Conservation (phyloP, 2,888 invertebrate species). For the Drosophila formosana region DNA sequence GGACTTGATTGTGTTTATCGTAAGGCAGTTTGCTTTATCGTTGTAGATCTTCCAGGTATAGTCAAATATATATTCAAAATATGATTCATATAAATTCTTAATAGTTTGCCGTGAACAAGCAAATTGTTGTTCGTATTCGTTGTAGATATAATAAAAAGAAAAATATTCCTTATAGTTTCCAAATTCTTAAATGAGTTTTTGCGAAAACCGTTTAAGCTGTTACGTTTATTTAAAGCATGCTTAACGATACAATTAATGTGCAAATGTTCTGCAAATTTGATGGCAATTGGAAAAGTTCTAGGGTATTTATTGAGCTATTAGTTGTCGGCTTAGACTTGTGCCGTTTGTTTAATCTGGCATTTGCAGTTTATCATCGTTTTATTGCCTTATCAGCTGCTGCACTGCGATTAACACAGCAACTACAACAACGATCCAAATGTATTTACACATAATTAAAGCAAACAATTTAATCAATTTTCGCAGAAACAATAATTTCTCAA, state of each 20-base stretch:
- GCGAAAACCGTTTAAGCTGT: no score
- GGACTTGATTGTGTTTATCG: no score
- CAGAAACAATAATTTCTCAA: constrained; percentile 46
- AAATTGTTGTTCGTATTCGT: no score
- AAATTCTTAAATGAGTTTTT: no score
- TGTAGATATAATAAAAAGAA: no score
- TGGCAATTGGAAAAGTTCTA: background rate
- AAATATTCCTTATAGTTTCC: no score
- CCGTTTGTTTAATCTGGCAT: constrained; percentile 26
- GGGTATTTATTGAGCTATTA: background rate
- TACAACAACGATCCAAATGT: constrained; percentile 1
- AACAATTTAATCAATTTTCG: constrained; percentile 60
- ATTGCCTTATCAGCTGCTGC: constrained; percentile 41
- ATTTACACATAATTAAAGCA: constrained; percentile 49
- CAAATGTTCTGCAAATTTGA: background rate
- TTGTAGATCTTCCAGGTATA: no score
- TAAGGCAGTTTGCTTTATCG: no score
- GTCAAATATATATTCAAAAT: no score
- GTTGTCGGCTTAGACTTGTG: background rate
- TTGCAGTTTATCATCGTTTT: constrained; percentile 32
- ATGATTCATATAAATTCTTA: no score
- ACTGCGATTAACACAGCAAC: constrained; percentile 19
- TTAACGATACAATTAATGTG: background rate
- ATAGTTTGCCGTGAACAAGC: no score
- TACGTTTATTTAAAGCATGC: no score